Percentiles rank a stretch among this genome's conserved stretches.
Conservation (phyloP, 2,797 vertebrate species). For the Phataginus tricuspis region DNA sequence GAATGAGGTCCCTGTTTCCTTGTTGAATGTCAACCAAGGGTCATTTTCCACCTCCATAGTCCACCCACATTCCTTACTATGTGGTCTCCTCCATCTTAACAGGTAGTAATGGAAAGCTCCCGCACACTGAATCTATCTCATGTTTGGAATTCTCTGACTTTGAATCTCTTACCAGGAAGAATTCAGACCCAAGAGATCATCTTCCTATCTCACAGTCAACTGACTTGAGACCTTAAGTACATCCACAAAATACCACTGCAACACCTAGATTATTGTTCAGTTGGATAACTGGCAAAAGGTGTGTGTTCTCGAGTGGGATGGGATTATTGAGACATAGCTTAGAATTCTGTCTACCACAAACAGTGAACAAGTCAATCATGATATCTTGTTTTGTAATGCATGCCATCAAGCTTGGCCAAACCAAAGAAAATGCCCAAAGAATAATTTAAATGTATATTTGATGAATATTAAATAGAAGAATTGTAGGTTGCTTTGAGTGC, state of each 20-base stretch:
- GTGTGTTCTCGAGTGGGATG: not conserved
- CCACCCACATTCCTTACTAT: not conserved
- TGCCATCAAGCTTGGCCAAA: not conserved
- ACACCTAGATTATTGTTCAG: not conserved
- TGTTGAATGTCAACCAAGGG: not conserved
- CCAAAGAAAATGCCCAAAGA: not conserved
- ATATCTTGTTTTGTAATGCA: not conserved
- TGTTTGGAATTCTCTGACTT: not conserved
- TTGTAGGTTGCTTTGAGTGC: not conserved
- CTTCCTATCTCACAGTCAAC: not conserved
- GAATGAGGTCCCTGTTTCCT: not conserved
- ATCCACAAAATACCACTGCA: not conserved
- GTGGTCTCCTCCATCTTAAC: not conserved
- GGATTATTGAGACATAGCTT: not conserved
- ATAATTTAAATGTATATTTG: not conserved
- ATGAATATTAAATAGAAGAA: not conserved
- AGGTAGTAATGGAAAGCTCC: not conserved
- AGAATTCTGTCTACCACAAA: not conserved
- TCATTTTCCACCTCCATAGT: not conserved
- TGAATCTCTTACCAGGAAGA: not conserved
- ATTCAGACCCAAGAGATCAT: not conserved
- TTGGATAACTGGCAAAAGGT: not conserved
- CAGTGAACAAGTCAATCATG: not conserved
- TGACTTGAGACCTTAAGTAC: not conserved
- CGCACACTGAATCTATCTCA: not conserved